phyloP scores from a whole-genome alignment of 2,888 invertebrate species.

The Patella caerulea region DNA sequence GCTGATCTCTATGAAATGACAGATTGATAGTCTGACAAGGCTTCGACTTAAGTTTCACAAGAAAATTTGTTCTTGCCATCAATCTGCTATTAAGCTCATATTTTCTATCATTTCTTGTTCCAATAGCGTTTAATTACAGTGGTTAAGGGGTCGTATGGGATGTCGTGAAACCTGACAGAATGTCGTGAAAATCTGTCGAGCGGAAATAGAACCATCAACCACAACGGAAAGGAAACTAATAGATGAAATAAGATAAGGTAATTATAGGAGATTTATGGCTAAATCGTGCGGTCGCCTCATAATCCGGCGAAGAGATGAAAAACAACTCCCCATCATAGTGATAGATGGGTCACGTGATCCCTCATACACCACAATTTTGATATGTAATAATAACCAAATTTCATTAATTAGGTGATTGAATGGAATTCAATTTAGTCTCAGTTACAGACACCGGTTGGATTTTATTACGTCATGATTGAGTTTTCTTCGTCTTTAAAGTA shows the following conservation, averaged over 20 bases:
- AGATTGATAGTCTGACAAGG: no score
- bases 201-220: conserved; percentile 7
- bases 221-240: conserved; percentile 2
- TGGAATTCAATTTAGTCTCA: no score
- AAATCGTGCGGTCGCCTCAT: not conserved
- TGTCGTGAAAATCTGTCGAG: conserved; percentile 12
- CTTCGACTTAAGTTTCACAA: no score
- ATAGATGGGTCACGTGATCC: conserved; percentile 9
- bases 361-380: not conserved
- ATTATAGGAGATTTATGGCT: conserved; percentile 7
- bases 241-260: conserved; percentile 9
- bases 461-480: no score
- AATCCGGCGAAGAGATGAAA: not conserved
- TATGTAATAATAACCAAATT: not conserved
- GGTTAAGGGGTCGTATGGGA: not conserved
- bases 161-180: conserved; percentile 10
- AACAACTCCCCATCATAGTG: not conserved
- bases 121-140: not conserved
- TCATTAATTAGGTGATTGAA: not conserved
- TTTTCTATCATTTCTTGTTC: no score
- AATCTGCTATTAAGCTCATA: no score
- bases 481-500: no score
- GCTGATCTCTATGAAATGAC: no score
- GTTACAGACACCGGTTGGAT: no score
- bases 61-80: no score